These are phyloP conservation scores for Tetragonisca angustula DNA, from an alignment of 2,888 invertebrate species.

Conservation along the genomic window DNA sequence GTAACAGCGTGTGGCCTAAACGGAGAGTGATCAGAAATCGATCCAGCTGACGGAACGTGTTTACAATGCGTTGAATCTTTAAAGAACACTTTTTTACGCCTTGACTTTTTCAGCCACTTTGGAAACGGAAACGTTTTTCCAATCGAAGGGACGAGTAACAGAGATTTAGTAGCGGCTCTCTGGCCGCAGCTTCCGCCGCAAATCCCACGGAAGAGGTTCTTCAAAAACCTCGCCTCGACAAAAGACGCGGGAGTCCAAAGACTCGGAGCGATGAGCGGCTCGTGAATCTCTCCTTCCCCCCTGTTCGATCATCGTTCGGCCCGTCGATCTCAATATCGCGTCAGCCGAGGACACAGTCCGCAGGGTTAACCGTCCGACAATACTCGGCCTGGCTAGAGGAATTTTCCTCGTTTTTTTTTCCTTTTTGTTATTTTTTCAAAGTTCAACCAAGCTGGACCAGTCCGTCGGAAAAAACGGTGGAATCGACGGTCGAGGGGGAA, in stretches of 20 bases:
- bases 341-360: not conserved
- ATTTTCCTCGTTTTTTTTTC: conserved; percentile 3
- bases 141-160: not conserved
- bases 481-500: not conserved
- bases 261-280: too few species aligned
- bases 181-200: not conserved
- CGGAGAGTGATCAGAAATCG: too few species aligned
- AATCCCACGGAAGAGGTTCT: not conserved
- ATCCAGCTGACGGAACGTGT: too few species aligned
- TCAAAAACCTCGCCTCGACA: not conserved
- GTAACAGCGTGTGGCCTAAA: too few species aligned
- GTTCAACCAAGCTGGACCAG: conserved; percentile 28
- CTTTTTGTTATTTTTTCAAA: conserved; percentile 14
- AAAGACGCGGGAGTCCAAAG: not conserved
- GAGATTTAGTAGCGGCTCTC: not conserved
- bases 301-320: conserved; percentile 3
- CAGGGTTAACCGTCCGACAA: conserved; percentile 39
- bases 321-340: not conserved
- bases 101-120: too few species aligned
- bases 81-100: not conserved
- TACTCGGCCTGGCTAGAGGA: not conserved
- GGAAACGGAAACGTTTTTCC: not conserved
- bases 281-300: not conserved
- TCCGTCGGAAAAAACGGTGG: not conserved
- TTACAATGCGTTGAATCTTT: not conserved